Base-by-base conservation (phyloP, 2,888 invertebrate genomes). In the Trachelus troglodyta region DNA sequence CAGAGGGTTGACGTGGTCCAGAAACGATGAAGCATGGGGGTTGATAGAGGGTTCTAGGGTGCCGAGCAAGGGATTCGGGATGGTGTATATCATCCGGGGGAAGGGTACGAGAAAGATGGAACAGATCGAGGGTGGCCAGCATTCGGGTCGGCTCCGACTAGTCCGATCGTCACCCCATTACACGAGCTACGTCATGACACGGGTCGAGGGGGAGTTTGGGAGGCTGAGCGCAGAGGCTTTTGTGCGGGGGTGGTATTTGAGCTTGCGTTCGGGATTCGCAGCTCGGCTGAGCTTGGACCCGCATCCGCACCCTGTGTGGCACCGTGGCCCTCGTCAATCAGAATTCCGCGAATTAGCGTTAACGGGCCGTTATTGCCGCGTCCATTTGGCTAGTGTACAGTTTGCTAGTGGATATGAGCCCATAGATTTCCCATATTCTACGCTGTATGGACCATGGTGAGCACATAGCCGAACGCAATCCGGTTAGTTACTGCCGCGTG, bases 331-430 rank as follows among this genome's bases (percentile, higher is more conserved):
- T 90, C 91, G 91, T 91, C 91, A 90, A 91, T 91, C 91, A 91
- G 91, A 90, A 91, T 91, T 90, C 88, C 91, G 90, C 91, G 91
- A 91, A 91, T 91, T 91, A 91, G 91, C 91, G 91, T 91, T 91
- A 91, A 91, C 91, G 91, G 90, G 90, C 91, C 90, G 90, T 91
- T 91, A 91, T 91, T 91, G 91, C 91, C 87, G 90, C 90, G 91
- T 91, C 91, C 91, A 91, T 91, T 91, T 91, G 91, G 91, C 91
- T 89, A 86, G 90, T 89, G 89, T 88, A 89, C 89, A 89, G 90
- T 89, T 90, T 87, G 89, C 86, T 86, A 86, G 87, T 87, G 90
- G 87, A 91, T 91, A 91, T 88, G 91, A 90, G 90, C 88, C 89
- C 91, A 91, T 91, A 91, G 90, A 91, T 91, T 91, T 87, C 87